Base-by-base conservation (phyloP, 2,888 invertebrate species). In the Perizoma flavofasciatum region DNA sequence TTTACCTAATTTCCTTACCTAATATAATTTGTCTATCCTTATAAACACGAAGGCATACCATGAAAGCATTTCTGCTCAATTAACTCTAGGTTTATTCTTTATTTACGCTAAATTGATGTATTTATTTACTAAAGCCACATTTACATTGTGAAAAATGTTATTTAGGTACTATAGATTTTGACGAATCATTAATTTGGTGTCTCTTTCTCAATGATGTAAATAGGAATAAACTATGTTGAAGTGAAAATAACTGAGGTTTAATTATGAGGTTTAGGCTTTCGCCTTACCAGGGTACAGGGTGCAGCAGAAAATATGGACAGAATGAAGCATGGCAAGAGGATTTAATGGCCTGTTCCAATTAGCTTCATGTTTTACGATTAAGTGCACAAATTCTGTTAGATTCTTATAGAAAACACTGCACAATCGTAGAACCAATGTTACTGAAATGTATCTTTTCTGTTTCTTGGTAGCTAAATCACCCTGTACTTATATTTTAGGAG, bases 41-140 rank as follows among this genome's bases (percentile, higher is more conserved):
- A 71, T 54, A 55, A 57, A 70, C 64, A 74, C 55, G 68, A 85
- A 83, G 83, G 84, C 83, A 79, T 79, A 74, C 75, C 67, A 69
- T 73, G 68, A 81, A 82, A 83, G 84, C 77, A 53, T 69, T 56
- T 47, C 59, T 61, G 67, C 64, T 54, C 57, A 39, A 41, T 52
- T 49, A 45, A 45, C 11, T 22, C 52, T 63, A 59, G 9, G 10
- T 43, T 49, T 71, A 63, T 65, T 60, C 57, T 49, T 37, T 41
- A 47, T 57, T 59, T 46, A 52, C 49, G 55, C 57, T 43, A 51
- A 46, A 22, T 48, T 41, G 33, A 37, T 58, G 52, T 6, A 22
- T 22, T 22, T 22, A 22, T 9, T 47, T 41, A 61, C 46, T 53
- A 61, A 57, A 57, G 56, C 61, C 45, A 52, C 35, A 39, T 40